phyloP scores from a whole-genome alignment of 2,797 vertebrate genomes.

The Pseudomugil gertrudae region DNA sequence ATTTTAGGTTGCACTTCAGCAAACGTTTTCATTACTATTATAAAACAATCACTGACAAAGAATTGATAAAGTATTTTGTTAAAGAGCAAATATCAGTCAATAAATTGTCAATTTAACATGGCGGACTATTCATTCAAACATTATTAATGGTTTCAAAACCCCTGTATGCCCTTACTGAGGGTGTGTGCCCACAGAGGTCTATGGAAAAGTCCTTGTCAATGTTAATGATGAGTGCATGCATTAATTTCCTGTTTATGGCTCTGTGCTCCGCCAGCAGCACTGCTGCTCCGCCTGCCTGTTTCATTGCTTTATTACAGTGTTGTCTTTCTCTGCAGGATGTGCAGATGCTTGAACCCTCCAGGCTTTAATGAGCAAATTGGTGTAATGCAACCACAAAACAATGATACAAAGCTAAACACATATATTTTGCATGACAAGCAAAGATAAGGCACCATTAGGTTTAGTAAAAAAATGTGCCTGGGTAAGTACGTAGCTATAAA shows the following conservation, averaged over 20 bases:
- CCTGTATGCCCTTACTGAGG: not conserved
- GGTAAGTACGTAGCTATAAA: constrained; percentile 47
- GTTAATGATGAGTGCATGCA: constrained; percentile 54
- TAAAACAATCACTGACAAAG: not conserved
- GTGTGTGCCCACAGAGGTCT: not conserved
- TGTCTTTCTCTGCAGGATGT: constrained; percentile 47
- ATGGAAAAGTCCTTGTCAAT: constrained; percentile 18
- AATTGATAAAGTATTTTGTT: not conserved
- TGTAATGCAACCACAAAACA: constrained; percentile 51
- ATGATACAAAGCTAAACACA: constrained; percentile 40
- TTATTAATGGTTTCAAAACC: not conserved
- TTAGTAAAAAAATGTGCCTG: constrained; percentile 31
- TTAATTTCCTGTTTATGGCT: constrained; percentile 57
- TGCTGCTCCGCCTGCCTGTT: constrained; percentile 30
- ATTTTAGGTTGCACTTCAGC: not conserved
- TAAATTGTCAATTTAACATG: too few relatives aligned
- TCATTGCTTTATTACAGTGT: constrained; percentile 40
- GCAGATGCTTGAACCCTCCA: constrained; percentile 28
- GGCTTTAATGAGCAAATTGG: constrained; percentile 46
- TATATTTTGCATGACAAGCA: constrained; percentile 50
- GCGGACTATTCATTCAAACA: not conserved
- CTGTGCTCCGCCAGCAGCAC: constrained; percentile 25
- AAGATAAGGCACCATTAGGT: constrained; percentile 36
- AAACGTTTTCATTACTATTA: too few relatives aligned
- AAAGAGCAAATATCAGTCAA: too few relatives aligned